These are phyloP conservation scores for Heliconius melpomene DNA, from an alignment of 1,140 invertebrate genomes.

Conservation along the genomic window DNA sequence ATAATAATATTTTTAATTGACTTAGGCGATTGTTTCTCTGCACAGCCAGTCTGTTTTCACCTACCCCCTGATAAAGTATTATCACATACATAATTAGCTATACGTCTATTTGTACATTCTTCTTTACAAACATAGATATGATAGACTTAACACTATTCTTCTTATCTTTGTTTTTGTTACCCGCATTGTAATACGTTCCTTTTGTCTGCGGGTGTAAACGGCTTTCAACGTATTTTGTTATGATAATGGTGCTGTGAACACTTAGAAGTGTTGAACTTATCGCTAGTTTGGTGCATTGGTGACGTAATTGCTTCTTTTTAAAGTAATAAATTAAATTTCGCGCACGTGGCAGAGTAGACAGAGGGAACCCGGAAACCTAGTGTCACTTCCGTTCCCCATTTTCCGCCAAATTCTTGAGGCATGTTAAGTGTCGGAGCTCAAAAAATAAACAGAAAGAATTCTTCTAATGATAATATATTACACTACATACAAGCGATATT, in stretches of 20 bases:
- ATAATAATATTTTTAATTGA: neutral
- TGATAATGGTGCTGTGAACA: neutral
- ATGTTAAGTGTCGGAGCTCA: too few relatives aligned
- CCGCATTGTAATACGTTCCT: conserved; percentile 28
- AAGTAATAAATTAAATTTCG: too few relatives aligned
- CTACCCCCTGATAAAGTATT: neutral
- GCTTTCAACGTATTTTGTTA: conserved; percentile 20
- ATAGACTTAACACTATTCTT: neutral
- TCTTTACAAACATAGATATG: neutral
- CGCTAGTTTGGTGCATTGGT: too few relatives aligned
- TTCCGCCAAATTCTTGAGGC: too few relatives aligned
- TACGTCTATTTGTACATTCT: neutral
- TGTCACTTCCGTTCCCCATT: too few relatives aligned
- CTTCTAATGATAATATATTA: too few relatives aligned
- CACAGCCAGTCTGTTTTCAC: too few relatives aligned
- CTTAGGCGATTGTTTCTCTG: neutral
- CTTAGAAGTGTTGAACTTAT: neutral
- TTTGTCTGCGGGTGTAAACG: conserved; percentile 14
- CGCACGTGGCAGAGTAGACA: neutral
- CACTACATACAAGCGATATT: too few relatives aligned
- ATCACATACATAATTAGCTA: neutral
- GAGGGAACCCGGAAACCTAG: too few relatives aligned
- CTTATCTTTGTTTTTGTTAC: conserved; percentile 19
- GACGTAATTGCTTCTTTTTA: too few relatives aligned
- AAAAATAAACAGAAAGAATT: too few relatives aligned